Evolutionary conservation across 2,113 vertebrate species (phyloP), one percentile per base, ranked within the genome.

Genomic region (Centropus bengalensis): DNA sequence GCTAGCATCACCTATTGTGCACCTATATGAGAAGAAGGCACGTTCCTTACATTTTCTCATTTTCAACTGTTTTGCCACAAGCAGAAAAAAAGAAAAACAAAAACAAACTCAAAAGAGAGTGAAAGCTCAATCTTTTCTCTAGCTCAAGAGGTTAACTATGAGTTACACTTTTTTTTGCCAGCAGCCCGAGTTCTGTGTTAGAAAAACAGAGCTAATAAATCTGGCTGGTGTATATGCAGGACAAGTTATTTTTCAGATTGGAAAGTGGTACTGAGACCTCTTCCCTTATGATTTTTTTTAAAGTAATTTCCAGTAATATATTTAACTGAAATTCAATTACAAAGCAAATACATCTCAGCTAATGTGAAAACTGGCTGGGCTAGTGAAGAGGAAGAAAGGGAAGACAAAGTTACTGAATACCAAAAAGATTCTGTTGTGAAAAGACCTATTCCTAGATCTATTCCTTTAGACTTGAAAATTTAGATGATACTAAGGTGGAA

Each of bases 251-350:
- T 87, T 92, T 88, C 84, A 82, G 54, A 60, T 81, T 74, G 38
- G 27, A 85, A 86, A 83, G 45, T n/a, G 76, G 51, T 63, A 32
- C 44, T 49, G 49, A 82, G 47, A 28, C 47, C 55, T 89, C 38
- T 67, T 77, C 33, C 55, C 27, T 82, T 36, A 52, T 0, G 1
- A 18, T 84, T 47, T 82, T 52, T 89, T 93, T 91, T 5, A 36
- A 84, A 83, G 77, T 87, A 62, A 88, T 93, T 95, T 94, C 83
- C 84, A 92, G 84, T 94, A 93, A 96, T 96, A 84, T 76, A 94
- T 94, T 96, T 92, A 94, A 93, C 28, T 76, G 56, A 89, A 96
- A 96, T 83, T 89, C 78, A 95, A 92, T 96, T 97, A 94, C 64
- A 86, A 91, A 95, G 56, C 60, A 95, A 96, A 95, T 96, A 28